Percentiles rank a stretch among this genome's conserved stretches.
Conservation (phyloP, 2,797 vertebrate species). For the Molossus molossus region DNA sequence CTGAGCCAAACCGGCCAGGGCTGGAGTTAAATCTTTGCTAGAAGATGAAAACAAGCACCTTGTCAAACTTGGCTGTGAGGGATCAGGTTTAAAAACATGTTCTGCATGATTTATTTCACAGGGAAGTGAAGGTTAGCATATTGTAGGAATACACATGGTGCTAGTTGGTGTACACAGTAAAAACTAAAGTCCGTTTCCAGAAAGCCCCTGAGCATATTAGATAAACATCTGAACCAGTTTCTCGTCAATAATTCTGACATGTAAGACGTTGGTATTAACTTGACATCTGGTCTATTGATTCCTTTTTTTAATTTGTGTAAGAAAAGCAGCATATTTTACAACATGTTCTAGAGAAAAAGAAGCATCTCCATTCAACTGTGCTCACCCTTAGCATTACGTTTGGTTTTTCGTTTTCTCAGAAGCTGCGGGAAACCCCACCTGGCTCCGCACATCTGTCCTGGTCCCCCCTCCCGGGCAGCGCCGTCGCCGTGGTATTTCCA, state of each 20-base stretch:
- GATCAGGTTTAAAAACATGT: slow-evolving; percentile 51
- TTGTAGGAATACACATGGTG: neutral
- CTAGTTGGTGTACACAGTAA: neutral
- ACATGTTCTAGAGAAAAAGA: neutral
- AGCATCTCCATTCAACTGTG: neutral
- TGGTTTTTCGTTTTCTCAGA: neutral
- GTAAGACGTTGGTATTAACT: slow-evolving; percentile 61
- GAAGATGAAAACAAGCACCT: slow-evolving; percentile 53
- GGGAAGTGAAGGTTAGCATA: neutral
- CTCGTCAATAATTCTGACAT: slow-evolving; percentile 11
- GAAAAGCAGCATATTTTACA: neutral
- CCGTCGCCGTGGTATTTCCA: neutral
- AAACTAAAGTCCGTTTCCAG: slow-evolving; percentile 42
- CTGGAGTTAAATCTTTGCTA: slow-evolving; percentile 10
- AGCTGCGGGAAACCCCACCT: neutral
- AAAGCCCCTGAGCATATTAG: slow-evolving; percentile 23
- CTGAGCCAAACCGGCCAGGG: neutral
- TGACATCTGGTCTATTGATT: slow-evolving; percentile 71
- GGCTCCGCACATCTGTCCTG: neutral
- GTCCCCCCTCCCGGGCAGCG: neutral
- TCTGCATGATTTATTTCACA: slow-evolving; percentile 18
- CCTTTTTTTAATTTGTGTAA: neutral
- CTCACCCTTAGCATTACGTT: neutral
- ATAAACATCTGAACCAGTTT: slow-evolving; percentile 21
- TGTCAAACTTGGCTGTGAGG: slow-evolving; percentile 17